Evolutionary conservation across 1,140 invertebrate species (phyloP), one percentile per base, ranked within the genome.

Genomic region (Drosophila mayri): DNA sequence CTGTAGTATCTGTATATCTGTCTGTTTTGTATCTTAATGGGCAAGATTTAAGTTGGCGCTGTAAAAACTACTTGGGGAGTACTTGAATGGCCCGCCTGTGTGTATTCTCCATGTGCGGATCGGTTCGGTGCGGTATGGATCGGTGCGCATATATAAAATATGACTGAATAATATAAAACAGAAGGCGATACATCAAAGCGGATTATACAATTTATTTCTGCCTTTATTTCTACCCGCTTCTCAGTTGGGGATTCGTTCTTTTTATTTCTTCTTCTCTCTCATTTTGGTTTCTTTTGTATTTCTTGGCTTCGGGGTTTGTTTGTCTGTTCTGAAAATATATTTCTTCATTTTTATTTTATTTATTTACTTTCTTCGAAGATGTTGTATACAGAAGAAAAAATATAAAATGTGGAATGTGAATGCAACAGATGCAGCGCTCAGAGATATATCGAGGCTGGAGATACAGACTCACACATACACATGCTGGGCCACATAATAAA

Each of bases 321-420:
- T 63, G 63, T 49, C 76, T 75, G 59, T 47, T 59, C 57, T 65
- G 61, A 76, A 79, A 63, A 75, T 77, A 82, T 86, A 76, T 79
- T 88, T 86, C 79, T 83, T 84, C 71, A 80, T 77, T 88, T 88
- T 87, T 84, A 87, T 87, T 88, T 84, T 88, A 87, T 87, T 87
- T 88, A 87, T 87, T 87, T 87, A 88, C 74, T 87, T 87, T 84
- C 49, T 62, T 32, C 43, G 37, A 67, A 67, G 62, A 66, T 67
- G 25, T 40, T 76, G 68, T 87, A 79, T 71, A 79, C 79, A 86
- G 66, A 65, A 77, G 41, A 73, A 75, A 73, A 76, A 75, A 62
- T 57, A 75, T 50, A 49, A 75, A 64, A 63, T 64, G 70, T 28
- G 50, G 60, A 63, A 47, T 62, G 38, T 85, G 74, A 84, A 87